Conservation (phyloP, 2,113 vertebrate species). For the Myxocyprinus asiaticus region DNA sequence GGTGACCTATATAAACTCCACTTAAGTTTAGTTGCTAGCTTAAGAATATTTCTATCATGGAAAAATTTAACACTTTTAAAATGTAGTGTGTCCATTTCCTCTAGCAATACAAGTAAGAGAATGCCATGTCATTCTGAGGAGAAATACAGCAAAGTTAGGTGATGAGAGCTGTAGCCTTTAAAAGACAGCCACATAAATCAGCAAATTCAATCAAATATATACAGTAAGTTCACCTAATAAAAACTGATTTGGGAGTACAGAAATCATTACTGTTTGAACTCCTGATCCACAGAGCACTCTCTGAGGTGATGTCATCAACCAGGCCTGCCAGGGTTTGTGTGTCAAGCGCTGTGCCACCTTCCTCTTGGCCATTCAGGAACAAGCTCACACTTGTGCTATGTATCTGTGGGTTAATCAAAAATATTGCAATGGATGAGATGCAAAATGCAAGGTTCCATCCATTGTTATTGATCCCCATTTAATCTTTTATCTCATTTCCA, state of each 20-base stretch:
- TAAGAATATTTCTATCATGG: constrained; percentile 55
- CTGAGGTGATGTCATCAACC: constrained; percentile 69
- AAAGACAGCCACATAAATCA: background rate
- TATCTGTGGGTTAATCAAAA: constrained; percentile 71
- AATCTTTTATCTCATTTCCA: no score
- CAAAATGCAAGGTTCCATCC: no score
- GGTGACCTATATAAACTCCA: constrained; percentile 58
- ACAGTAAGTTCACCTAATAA: background rate
- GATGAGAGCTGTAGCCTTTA: background rate
- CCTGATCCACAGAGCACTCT: constrained; percentile 76
- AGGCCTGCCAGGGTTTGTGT: constrained; percentile 72
- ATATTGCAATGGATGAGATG: background rate
- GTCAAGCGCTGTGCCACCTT: constrained; percentile 83
- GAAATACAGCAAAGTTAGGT: background rate
- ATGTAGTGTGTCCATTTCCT: constrained; percentile 48
- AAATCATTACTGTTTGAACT: constrained; percentile 80
- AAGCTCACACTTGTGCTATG: constrained; percentile 81
- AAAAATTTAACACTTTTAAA: constrained; percentile 53
- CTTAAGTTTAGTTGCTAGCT: constrained; percentile 55
- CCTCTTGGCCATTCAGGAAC: constrained; percentile 88
- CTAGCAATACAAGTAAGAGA: constrained; percentile 42
- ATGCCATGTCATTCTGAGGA: background rate
- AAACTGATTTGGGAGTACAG: background rate
- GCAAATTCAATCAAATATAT: background rate
- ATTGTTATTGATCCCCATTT: no score